phyloP scores from a whole-genome alignment of 1,140 invertebrate genomes.

The Nasonia giraulti region DNA sequence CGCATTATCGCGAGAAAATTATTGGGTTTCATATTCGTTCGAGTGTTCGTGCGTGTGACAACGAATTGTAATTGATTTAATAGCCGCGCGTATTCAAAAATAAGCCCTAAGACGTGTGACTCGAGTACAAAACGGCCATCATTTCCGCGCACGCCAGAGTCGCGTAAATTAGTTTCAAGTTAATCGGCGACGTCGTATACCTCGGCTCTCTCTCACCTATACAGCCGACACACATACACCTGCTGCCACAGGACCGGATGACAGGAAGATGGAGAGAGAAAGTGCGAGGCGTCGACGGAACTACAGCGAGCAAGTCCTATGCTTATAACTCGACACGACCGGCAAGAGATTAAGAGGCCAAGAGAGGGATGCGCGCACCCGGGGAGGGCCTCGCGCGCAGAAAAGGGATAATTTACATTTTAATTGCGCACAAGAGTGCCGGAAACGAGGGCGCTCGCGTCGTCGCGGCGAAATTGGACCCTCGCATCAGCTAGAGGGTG shows the following conservation, averaged over 20 bases:
- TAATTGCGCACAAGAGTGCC: constrained; percentile 61
- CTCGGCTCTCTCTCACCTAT: neutral
- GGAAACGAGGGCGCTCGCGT: constrained; percentile 1
- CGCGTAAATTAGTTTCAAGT: constrained; percentile 65
- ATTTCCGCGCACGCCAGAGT: constrained; percentile 32
- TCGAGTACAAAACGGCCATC: neutral
- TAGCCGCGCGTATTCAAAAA: neutral
- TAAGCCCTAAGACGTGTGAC: neutral
- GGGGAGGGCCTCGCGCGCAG: constrained; percentile 36
- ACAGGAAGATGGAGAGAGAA: constrained; percentile 13
- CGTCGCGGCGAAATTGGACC: neutral
- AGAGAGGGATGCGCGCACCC: constrained; percentile 36
- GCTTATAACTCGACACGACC: neutral
- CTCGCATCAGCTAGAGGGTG: neutral
- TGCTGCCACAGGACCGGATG: neutral
- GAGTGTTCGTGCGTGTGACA: too few relatives aligned
- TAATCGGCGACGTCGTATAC: constrained; percentile 61
- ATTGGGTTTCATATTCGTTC: neutral
- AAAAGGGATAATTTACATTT: constrained; percentile 69
- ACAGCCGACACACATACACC: neutral
- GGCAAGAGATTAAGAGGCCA: constrained; percentile 38
- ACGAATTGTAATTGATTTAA: too few relatives aligned
- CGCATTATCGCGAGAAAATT: neutral
- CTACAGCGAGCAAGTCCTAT: neutral
- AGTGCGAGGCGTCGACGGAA: constrained; percentile 46